Evolutionary conservation across 1,140 invertebrate genomes (phyloP), one percentile per base, ranked within the genome.

Genomic region (Leucophenga varia): DNA sequence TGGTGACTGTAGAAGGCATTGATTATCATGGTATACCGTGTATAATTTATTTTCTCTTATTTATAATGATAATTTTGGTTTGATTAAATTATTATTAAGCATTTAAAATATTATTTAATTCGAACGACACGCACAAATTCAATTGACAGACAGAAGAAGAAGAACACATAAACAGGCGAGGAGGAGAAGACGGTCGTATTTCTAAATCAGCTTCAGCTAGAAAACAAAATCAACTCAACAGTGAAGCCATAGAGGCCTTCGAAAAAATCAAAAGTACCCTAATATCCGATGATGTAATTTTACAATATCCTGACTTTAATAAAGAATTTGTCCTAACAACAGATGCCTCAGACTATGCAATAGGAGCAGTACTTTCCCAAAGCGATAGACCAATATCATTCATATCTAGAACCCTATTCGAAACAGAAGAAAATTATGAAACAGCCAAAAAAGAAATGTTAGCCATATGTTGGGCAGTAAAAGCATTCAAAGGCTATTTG

Each of bases 391-490:
- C 61, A 9, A 57, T 73, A 22, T 43, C 46, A 6, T 72, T 59
- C 43, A 47, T 51, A 9, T 67, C 64, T 4, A 35, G 51, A 35
- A 60, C 55, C 3, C 31, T 72, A n/a, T 54, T 19, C 2, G 49
- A 55, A 35, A 48, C 56, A n/a, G 61, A 74, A 54, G 37, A 57
- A 43, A 43, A 75, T 9, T 69, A n/a, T n/a, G n/a, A n/a, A n/a
- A n/a, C n/a, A n/a, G n/a, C 30, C 45, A 57, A 72, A 45, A 70
- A 59, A 49, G 55, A 65, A 41, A 48, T 54, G 3, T 35, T 63
- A 17, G 46, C 37, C 7, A 74, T 83, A 48, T 81, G 2, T 2
- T 82, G 65, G 57, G 77, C 59, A n/a, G 36, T 61, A 5, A 63
- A 44, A 31, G 52, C 74, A 30, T 76, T 76, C 32, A 38, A 59